Evolutionary conservation across 2,888 invertebrate species (phyloP), one percentile per base, ranked within the genome.

Genomic region (Stenotaenia linearis): DNA sequence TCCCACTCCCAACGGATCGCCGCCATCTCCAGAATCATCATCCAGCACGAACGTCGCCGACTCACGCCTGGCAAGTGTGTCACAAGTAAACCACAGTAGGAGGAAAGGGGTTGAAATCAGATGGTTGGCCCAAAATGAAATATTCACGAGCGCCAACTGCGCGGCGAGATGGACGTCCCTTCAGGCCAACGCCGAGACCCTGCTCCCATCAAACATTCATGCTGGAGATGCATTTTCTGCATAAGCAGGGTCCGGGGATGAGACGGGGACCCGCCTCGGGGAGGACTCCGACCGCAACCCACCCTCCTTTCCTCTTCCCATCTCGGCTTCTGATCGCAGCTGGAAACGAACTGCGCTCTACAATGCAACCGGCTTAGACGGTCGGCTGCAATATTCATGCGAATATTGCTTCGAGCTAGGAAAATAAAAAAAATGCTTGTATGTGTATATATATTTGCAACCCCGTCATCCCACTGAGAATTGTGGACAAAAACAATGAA

Each of bases 171-270:
- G 76, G 76, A 35, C 76, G 35, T 75, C 37, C 76, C 76, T 75
- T 75, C 37, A 23, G 77, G 37, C 77, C 28, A 35, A 12, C 25
- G 77, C 37, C 10, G 23, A 28, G 45, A 45, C 45, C 25, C 45
- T 10, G 40, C 45, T 21, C 77, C 45, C 28, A 77, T 40, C 77
- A 77, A 40, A 77, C 77, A 77, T 77, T 77, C 77, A 45, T 75
- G 76, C 76, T 12, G 32, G 35, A 37, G 76, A 35, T 75, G 76
- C 76, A 35, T 75, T 75, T 75, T 75, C 76, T 75, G 76, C 76
- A 75, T 75, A 75, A 37, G 76, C 76, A 75, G 69, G 69, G 69
- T 28, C 32, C 76, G 21, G 35, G 76, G 76, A 28, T 75, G 76
- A 37, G 76, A 32, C 37, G 28, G 28, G 69, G 15, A 69, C 76